Evolutionary conservation across 2,888 invertebrate species (phyloP).

Genomic region (Agrilus mali): DNA sequence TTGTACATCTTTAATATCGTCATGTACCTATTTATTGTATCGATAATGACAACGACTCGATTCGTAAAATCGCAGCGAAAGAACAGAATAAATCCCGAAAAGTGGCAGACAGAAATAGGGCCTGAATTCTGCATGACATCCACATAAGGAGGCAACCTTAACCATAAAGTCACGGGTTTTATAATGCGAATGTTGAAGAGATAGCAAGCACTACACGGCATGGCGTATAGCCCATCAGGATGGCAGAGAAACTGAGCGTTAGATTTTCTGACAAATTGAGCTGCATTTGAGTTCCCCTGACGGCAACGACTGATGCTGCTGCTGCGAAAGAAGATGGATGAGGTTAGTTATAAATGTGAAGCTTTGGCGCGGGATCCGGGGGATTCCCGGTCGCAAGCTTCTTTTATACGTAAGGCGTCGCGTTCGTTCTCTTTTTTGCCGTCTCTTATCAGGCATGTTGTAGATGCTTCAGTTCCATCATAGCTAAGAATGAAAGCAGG

Average conservation of each 20-base stretch:
- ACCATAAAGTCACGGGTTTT: too few relatives aligned
- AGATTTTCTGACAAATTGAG: conserved; percentile 41
- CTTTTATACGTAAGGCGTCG: conserved; percentile 35
- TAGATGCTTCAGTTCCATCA: conserved; percentile 36
- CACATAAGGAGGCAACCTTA: too few relatives aligned
- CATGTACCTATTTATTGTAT: too few relatives aligned
- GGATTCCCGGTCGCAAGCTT: conserved; percentile 32
- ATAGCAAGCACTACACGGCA: too few relatives aligned
- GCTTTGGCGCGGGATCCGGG: conserved; percentile 36
- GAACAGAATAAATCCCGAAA: too few relatives aligned
- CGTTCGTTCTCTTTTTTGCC: conserved; percentile 25
- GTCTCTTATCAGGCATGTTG: conserved; percentile 34
- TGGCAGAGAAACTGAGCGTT: conserved; percentile 24
- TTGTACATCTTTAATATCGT: too few relatives aligned
- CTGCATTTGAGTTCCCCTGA: conserved; percentile 36
- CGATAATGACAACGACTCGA: too few relatives aligned
- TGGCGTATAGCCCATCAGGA: too few relatives aligned
- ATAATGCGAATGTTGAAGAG: too few relatives aligned
- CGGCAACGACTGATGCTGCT: conserved; percentile 7
- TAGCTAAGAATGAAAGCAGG: conserved; percentile 25
- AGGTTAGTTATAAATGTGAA: conserved; percentile 42
- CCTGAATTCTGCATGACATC: too few relatives aligned
- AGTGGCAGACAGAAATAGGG: too few relatives aligned
- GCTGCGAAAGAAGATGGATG: conserved; percentile 37
- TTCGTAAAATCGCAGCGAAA: too few relatives aligned